A percentile compares a stretch with the other conserved stretches of the same genome.
Conservation (phyloP, 2,113 vertebrate species). For the Strigops habroptila region DNA sequence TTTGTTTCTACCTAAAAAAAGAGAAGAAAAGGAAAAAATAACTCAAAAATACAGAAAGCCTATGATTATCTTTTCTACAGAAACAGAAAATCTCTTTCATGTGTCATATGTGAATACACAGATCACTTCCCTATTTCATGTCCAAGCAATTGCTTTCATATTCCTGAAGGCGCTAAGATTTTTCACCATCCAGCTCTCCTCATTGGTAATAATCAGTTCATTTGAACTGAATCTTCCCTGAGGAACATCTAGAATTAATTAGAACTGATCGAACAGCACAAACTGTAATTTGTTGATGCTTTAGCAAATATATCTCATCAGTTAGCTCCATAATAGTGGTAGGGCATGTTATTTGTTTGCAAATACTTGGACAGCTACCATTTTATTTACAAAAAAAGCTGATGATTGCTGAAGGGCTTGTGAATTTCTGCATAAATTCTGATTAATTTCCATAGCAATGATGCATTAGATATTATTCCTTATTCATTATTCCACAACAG, state of each 20-base stretch:
- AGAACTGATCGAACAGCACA: not conserved
- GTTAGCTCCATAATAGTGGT: not conserved
- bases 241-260: conserved; percentile 53
- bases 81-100: not conserved
- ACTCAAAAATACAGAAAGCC: not conserved
- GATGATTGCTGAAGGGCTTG: not conserved
- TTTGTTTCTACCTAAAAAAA: not conserved
- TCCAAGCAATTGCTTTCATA: not conserved
- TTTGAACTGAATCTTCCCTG: not conserved
- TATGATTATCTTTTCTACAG: not conserved
- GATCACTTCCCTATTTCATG: not conserved
- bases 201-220: not conserved
- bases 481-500: not conserved
- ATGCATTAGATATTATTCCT: not conserved
- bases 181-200: not conserved
- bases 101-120: not conserved
- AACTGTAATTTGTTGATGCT: conserved; percentile 6
- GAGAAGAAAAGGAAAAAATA: not conserved
- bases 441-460: conserved; percentile 10
- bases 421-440: conserved; percentile 13
- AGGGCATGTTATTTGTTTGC: not conserved
- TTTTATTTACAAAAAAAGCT: conserved; percentile 2
- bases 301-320: not conserved
- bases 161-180: not conserved
- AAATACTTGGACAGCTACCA: conserved; percentile 18